These are phyloP conservation scores for Rhopalosiphum nymphaeae DNA, from an alignment of 2,888 invertebrate genomes.

Conservation along the genomic window DNA sequence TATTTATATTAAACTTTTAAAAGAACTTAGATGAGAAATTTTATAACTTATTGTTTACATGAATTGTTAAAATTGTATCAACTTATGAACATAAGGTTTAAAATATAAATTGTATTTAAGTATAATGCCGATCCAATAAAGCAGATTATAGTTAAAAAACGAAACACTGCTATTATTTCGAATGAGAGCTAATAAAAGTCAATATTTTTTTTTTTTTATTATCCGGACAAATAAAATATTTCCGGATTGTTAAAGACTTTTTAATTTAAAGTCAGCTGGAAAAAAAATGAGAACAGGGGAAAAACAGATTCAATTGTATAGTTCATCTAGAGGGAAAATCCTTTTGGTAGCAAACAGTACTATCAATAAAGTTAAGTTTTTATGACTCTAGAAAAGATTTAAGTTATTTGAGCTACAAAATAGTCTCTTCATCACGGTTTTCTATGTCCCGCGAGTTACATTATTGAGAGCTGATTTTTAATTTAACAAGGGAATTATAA, in stretches of 20 bases:
- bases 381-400: constrained; percentile 56
- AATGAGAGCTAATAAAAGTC: constrained; percentile 53
- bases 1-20: neutral
- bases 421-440: neutral
- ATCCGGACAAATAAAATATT: constrained; percentile 52
- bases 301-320: constrained; percentile 56
- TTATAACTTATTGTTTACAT: neutral
- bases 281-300: constrained; percentile 18
- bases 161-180: constrained; percentile 39
- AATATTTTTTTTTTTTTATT: constrained; percentile 46
- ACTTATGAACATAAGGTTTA: neutral
- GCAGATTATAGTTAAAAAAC: neutral
- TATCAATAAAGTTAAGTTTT: constrained; percentile 62
- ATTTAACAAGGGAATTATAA: neutral
- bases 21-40: neutral
- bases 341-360: constrained; percentile 48
- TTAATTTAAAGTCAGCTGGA: constrained; percentile 58
- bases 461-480: constrained; percentile 20
- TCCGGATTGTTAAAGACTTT: constrained; percentile 59
- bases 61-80: neutral
- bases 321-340: constrained; percentile 35
- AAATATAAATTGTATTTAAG: constrained; percentile 35
- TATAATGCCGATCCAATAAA: constrained; percentile 22
- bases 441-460: neutral
- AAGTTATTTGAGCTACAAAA: constrained; percentile 40